phyloP scores from a whole-genome alignment of 2,797 vertebrate species.

The Synanceia verrucosa region DNA sequence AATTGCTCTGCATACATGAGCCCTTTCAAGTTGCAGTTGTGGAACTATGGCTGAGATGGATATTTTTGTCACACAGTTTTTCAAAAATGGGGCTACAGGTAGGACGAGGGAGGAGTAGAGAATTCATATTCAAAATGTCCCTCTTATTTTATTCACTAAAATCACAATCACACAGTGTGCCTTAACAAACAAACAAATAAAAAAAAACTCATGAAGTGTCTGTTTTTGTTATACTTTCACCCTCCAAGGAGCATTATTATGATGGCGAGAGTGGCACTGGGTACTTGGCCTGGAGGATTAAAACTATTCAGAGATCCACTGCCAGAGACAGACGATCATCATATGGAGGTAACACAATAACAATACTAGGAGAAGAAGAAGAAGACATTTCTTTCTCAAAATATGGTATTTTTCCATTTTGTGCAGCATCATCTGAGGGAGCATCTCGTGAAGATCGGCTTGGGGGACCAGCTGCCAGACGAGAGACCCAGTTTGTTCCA shows the following conservation, averaged over 20 bases:
- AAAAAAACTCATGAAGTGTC: not conserved
- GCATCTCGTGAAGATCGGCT: not conserved
- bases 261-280: not conserved
- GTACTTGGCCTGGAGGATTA: slow-evolving; percentile 19
- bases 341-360: not conserved
- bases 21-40: too few species aligned
- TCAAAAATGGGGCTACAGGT: not conserved
- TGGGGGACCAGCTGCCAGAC: slow-evolving; percentile 48
- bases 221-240: not conserved
- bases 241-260: slow-evolving; percentile 13
- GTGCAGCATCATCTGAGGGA: slow-evolving; percentile 15
- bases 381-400: too few species aligned
- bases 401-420: not conserved
- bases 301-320: slow-evolving; percentile 20
- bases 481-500: slow-evolving; percentile 35
- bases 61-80: too few species aligned
- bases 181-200: not conserved
- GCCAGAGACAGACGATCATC: not conserved
- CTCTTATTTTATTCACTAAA: not conserved
- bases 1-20: too few species aligned
- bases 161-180: not conserved
- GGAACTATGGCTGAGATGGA: too few species aligned
- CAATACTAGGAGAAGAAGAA: not conserved
- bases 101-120: not conserved
- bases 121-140: not conserved